Base-by-base conservation (phyloP, 2,888 invertebrate species). In the Rhogogaster chlorosoma region DNA sequence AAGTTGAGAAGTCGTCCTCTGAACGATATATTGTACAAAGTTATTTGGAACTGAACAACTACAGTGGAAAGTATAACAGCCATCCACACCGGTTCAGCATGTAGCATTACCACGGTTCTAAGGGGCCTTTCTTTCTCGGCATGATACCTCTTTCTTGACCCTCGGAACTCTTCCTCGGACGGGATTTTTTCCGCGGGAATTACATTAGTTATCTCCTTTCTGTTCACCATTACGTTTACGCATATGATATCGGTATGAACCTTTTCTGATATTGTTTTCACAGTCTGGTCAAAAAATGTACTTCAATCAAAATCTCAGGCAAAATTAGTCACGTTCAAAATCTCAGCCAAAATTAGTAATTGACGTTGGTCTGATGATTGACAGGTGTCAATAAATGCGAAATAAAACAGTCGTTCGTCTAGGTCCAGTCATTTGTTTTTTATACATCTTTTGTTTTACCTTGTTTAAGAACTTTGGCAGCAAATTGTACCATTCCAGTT, bases 1-100 rank as follows among this genome's bases (percentile, higher is more conserved):
- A 80, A 5, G 12, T n/a, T 9, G 6, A 80, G 61, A 10, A 80
- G 38, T 38, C 22, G 18, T 61, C 80, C 80, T 61, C 80, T 61
- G 61, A 80, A 80, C 0, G 57, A 29, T 12, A 80, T 49, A 26
- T 61, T 61, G 80, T 80, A 80, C 9, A 80, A 61, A 22, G 57
- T 61, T 2, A 80, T 80, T 38, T 61, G 61, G 12, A 61, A 61
- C 38, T 80, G 57, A 29, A 61, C 22, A 22, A 80, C 61, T 4
- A 80, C 45, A 12, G 80, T 80, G 2, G 61, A 32, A 22, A 80
- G 80, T 49, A 80, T 80, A 12, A 80, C 38, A 10, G 80, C 36
- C 1, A 61, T 61, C 80, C 80, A 80, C 2, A 80, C 80, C 36
- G 80, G 80, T 61, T 80, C 80, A 15, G 61, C 57, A 38, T 80